These are phyloP conservation scores for Garra rufa DNA, from an alignment of 2,113 vertebrate genomes.

Conservation along the genomic window DNA sequence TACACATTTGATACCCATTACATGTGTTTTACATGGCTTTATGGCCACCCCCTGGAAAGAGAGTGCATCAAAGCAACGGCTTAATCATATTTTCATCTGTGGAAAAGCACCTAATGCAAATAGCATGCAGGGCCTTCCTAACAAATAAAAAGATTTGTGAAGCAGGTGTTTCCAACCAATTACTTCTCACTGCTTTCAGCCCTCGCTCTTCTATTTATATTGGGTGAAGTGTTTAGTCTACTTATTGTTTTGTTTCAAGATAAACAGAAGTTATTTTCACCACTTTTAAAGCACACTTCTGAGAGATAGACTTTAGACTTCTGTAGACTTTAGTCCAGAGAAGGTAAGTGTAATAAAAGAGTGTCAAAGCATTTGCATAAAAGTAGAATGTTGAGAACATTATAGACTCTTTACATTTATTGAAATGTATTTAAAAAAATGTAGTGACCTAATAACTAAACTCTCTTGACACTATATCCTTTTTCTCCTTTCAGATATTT, in stretches of 20 bases:
- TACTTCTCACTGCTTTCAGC: constrained; percentile 14
- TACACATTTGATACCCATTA: constrained; percentile 65
- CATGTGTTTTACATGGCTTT: constrained; percentile 59
- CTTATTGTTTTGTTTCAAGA: too few species aligned
- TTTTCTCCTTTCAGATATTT: neutral
- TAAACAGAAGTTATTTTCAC: neutral
- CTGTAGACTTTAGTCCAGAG: neutral
- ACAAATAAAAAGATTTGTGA: neutral
- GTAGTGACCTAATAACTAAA: neutral
- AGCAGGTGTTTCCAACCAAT: constrained; percentile 23
- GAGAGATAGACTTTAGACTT: neutral
- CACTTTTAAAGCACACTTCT: neutral
- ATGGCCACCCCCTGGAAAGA: constrained; percentile 36
- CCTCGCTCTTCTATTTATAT: constrained; percentile 4
- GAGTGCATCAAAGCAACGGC: constrained; percentile 47
- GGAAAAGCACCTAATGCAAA: constrained; percentile 15
- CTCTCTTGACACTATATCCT: neutral
- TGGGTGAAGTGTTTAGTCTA: constrained; percentile 20
- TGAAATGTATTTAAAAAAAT: constrained; percentile 11
- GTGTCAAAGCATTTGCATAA: neutral
- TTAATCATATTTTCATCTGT: constrained; percentile 31
- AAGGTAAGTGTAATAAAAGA: neutral
- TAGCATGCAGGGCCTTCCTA: neutral
- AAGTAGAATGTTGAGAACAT: neutral
- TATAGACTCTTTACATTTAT: neutral